Evolutionary conservation across 2,888 invertebrate species (phyloP).

Genomic region (Drosophila hamatofila): DNA sequence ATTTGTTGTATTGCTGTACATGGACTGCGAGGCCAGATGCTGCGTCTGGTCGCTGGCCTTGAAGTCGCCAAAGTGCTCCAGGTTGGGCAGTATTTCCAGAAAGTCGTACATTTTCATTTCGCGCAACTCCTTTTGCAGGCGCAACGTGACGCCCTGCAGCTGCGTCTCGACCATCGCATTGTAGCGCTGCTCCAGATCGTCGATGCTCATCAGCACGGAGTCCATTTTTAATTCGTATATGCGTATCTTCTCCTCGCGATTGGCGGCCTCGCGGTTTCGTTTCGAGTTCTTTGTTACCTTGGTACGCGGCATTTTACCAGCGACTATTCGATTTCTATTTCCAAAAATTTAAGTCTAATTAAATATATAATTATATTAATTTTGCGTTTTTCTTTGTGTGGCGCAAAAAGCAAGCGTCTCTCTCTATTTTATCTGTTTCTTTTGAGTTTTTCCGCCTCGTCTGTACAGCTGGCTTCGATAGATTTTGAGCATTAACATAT

Average conservation of each 20-base stretch:
- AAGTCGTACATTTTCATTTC: constrained; percentile 80
- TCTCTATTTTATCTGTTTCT: constrained; percentile 26
- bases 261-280: constrained; percentile 83
- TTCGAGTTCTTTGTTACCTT: constrained; percentile 83
- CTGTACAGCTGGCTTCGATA: constrained; percentile 54
- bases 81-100: constrained; percentile 65
- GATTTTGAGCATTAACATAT: neutral
- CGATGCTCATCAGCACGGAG: constrained; percentile 65
- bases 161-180: constrained; percentile 54
- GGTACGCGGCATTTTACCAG: constrained; percentile 83
- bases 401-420: constrained; percentile 30
- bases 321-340: neutral
- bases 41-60: constrained; percentile 70
- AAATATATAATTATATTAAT: constrained; percentile 5
- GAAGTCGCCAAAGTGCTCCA: constrained; percentile 61
- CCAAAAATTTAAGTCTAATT: constrained; percentile 10
- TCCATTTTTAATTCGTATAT: constrained; percentile 81
- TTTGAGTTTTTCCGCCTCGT: constrained; percentile 70
- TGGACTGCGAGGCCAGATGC: constrained; percentile 54
- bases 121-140: constrained; percentile 67
- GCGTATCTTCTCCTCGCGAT: constrained; percentile 83
- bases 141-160: constrained; percentile 55
- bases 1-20: constrained; percentile 49
- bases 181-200: constrained; percentile 59
- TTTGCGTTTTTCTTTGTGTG: constrained; percentile 6